Conservation (phyloP, 64 coral and sea anemone species). For the Astreopora myriophthalma region DNA sequence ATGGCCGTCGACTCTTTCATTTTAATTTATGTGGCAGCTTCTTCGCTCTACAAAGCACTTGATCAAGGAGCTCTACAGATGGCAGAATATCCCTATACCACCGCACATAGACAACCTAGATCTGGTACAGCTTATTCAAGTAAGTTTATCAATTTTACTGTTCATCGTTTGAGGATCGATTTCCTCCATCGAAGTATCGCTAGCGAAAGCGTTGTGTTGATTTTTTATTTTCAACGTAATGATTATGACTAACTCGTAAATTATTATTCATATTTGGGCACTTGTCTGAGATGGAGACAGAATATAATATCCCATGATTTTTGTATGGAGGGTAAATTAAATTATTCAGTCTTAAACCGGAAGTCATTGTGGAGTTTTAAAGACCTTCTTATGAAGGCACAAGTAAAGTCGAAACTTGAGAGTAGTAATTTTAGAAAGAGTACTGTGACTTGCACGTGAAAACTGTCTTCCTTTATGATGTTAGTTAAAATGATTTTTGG, state of each 20-base stretch:
- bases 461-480: no score
- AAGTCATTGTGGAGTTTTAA: neutral
- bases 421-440: no score
- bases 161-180: neutral
- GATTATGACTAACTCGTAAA: neutral
- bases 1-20: conserved; percentile 6
- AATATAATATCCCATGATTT: conserved; percentile 2
- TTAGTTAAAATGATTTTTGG: no score
- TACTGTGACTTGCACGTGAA: no score
- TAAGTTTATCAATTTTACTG: neutral
- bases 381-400: no score
- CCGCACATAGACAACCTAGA: conserved; percentile 47
- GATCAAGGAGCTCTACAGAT: conserved; percentile 74
- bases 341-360: neutral
- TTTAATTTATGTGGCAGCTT: conserved; percentile 55
- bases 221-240: neutral
- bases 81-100: conserved; percentile 59
- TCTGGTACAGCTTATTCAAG: conserved; percentile 65
- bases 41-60: conserved; percentile 83
- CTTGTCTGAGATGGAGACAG: neutral
- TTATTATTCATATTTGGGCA: neutral
- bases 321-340: neutral
- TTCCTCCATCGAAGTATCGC: neutral
- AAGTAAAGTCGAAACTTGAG: no score
- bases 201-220: no score